Evolutionary conservation across 2,113 vertebrate species (phyloP).

Genomic region (Aix galericulata): DNA sequence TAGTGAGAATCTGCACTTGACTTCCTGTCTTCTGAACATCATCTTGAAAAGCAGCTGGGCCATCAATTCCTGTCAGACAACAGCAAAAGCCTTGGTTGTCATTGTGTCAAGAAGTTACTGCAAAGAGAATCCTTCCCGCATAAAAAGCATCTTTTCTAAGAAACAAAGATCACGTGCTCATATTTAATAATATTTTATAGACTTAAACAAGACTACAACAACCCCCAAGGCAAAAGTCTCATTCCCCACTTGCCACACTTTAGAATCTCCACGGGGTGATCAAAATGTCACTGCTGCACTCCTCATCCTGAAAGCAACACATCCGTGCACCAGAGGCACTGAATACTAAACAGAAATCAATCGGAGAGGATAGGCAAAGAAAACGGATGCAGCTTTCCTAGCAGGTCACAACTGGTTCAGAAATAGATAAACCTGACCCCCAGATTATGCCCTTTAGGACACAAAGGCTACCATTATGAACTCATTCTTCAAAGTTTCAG

Average conservation of each 20-base stretch:
- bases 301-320: neutral
- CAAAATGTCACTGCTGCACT: neutral
- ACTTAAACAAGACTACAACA: neutral
- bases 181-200: neutral
- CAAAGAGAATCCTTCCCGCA: neutral
- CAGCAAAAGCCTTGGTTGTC: conserved; percentile 3
- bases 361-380: neutral
- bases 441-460: neutral
- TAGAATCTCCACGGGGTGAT: neutral
- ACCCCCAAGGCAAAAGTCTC: neutral
- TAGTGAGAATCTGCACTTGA: conserved; percentile 90
- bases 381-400: neutral
- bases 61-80: conserved; percentile 85
- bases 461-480: neutral
- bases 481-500: neutral
- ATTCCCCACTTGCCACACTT: neutral
- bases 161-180: neutral
- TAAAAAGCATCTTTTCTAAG: neutral
- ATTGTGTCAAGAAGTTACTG: neutral
- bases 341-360: neutral
- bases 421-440: neutral
- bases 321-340: neutral
- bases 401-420: neutral
- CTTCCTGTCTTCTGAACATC: conserved; percentile 82
- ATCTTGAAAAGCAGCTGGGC: conserved; percentile 86